phyloP scores from a whole-genome alignment of 2,888 invertebrate genomes.

The Trissolcus japonicus region DNA sequence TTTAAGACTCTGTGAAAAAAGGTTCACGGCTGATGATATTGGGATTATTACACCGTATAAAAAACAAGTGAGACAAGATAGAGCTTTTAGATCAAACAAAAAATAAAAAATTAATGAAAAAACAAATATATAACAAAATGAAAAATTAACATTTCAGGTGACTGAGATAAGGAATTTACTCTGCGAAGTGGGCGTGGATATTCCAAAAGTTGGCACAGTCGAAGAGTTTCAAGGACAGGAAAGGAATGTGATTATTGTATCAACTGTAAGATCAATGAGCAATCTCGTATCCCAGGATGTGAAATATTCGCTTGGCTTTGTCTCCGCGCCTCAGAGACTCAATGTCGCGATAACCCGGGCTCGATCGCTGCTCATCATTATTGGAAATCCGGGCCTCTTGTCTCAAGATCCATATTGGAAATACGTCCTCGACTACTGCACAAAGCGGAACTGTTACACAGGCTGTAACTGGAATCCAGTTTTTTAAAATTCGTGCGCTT shows the following conservation, averaged over 20 bases:
- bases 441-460: constrained; percentile 81
- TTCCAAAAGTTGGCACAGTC: constrained; percentile 86
- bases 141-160: constrained; percentile 78
- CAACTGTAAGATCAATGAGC: constrained; percentile 81
- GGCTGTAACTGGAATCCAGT: constrained; percentile 79
- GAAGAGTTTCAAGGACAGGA: constrained; percentile 94
- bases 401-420: constrained; percentile 83
- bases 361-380: constrained; percentile 85
- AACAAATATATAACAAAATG: not conserved
- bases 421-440: constrained; percentile 80
- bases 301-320: constrained; percentile 82
- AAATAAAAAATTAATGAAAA: too few species aligned
- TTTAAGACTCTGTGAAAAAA: constrained; percentile 81
- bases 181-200: constrained; percentile 75
- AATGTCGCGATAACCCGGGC: constrained; percentile 94
- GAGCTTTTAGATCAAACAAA: too few species aligned
- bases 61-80: constrained; percentile 84
- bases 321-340: constrained; percentile 85
- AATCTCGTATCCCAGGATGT: constrained; percentile 76
- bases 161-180: constrained; percentile 80
- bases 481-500: too few species aligned
- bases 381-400: constrained; percentile 89
- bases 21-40: constrained; percentile 83
- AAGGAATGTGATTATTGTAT: constrained; percentile 83
- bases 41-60: constrained; percentile 95